These are phyloP conservation scores for Xylota segnis DNA, from an alignment of 2,888 invertebrate genomes.

Conservation along the genomic window DNA sequence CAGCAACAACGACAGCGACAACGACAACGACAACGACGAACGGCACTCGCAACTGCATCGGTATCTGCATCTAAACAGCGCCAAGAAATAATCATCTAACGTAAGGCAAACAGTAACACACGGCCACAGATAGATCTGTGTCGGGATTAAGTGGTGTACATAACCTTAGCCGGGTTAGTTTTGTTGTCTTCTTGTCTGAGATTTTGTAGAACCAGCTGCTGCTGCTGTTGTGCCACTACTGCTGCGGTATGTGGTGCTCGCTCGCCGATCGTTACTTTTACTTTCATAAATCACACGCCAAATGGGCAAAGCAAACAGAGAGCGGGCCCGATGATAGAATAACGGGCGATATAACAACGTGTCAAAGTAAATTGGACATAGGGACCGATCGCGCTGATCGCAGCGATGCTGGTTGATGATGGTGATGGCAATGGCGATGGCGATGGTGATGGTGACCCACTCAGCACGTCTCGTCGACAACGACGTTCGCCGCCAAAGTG, in stretches of 20 bases:
- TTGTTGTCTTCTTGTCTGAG: constrained; percentile 75
- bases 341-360: constrained; percentile 67
- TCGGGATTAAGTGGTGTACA: constrained; percentile 77
- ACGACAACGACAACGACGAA: constrained; percentile 3
- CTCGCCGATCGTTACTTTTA: constrained; percentile 73
- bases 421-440: constrained; percentile 41
- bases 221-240: constrained; percentile 45
- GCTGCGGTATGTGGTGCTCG: constrained; percentile 26
- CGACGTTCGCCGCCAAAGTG: constrained; percentile 62
- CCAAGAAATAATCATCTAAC: constrained; percentile 66
- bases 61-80: constrained; percentile 65
- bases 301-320: constrained; percentile 61
- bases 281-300: constrained; percentile 78
- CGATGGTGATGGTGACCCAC: constrained; percentile 59
- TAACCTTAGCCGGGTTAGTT: constrained; percentile 76
- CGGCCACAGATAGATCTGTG: constrained; percentile 68
- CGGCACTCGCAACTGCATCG: constrained; percentile 33
- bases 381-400: constrained; percentile 50
- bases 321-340: constrained; percentile 58
- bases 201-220: constrained; percentile 76
- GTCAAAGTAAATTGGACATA: constrained; percentile 75
- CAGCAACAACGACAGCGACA: no score
- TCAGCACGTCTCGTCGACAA: constrained; percentile 68
- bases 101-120: constrained; percentile 69
- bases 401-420: constrained; percentile 3